Conservation (phyloP, 2,797 vertebrate species). For the Danio jaintianensis region DNA sequence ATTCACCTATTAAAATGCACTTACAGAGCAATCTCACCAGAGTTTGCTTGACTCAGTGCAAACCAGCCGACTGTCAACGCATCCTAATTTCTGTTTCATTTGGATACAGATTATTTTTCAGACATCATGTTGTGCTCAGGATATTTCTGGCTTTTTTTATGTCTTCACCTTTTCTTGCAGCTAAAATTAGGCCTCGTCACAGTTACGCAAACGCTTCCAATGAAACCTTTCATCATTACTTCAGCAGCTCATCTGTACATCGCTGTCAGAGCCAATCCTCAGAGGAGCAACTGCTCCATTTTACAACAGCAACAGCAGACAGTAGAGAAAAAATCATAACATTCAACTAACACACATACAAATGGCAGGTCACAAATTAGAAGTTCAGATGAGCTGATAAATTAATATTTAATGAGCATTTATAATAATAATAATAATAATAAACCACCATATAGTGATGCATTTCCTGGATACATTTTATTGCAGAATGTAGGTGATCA, state of each 20-base stretch:
- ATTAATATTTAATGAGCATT: too few relatives aligned
- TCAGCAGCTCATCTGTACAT: constrained; percentile 27
- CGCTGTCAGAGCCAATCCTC: constrained; percentile 39
- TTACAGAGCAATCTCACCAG: too few relatives aligned
- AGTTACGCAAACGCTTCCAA: constrained; percentile 8
- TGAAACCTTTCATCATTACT: constrained; percentile 27
- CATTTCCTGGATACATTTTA: too few relatives aligned
- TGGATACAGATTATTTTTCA: background rate
- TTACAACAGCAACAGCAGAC: constrained; percentile 15
- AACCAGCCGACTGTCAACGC: too few relatives aligned
- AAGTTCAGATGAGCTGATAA: too few relatives aligned
- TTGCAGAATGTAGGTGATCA: constrained; percentile 94
- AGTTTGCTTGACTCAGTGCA: too few relatives aligned
- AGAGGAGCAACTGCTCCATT: constrained; percentile 34
- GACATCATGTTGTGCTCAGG: background rate
- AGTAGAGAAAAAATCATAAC: background rate
- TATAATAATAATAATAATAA: too few relatives aligned
- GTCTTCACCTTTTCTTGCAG: constrained; percentile 2
- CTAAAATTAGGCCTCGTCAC: constrained; percentile 25
- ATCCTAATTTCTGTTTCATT: background rate
- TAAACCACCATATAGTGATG: too few relatives aligned
- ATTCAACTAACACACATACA: background rate
- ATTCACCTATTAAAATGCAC: too few relatives aligned
- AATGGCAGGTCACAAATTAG: too few relatives aligned
- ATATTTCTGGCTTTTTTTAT: background rate